Evolutionary conservation across 2,797 vertebrate genomes (phyloP), one percentile per base, ranked within the genome.

Genomic region (Enteromius radiatus): DNA sequence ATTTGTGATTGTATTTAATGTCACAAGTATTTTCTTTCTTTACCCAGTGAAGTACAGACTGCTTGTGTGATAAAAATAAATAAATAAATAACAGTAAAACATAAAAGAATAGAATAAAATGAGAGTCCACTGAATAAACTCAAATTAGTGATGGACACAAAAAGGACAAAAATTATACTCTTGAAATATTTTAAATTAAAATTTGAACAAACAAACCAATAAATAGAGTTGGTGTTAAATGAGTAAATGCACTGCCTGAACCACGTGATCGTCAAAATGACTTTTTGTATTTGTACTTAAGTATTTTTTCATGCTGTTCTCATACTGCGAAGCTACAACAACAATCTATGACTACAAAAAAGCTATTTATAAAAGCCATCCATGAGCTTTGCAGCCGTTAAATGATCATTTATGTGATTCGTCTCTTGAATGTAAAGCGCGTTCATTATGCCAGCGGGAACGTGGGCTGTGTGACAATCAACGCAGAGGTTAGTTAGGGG

Each of bases 381-480:
- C 45, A 52, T 52, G 23, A 78, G 68, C 61, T 76, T 76, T 79
- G 70, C 67, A 83, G 86, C 77, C 79, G 67, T 83, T 85, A 41
- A 80, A 80, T 23, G 38, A 83, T 77, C 26, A 49, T 87, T 78
- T 74, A 87, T 87, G 78, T 81, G 81, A 83, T 80, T 80, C 63
- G 54, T 67, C 61, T 47, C 63, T 61, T 75, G 80, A 86, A 84
- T 86, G 80, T 84, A 83, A 84, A 84, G 80, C 79, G 65, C 85
- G 87, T 90, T 87, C 84, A 91, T 91, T 86, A 86, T 90, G 87
- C 84, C 76, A 70, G 80, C 68, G 76, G 79, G 85, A 86, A 89
- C 88, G 89, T 91, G 88, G 87, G 80, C 85, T 89, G 90, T 82
- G 86, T 89, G 80, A 87, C 84, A 89, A 89, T 89, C 85, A 87